Evolutionary conservation across 2,888 invertebrate species (phyloP).

Genomic region (Mythimna vitellina): DNA sequence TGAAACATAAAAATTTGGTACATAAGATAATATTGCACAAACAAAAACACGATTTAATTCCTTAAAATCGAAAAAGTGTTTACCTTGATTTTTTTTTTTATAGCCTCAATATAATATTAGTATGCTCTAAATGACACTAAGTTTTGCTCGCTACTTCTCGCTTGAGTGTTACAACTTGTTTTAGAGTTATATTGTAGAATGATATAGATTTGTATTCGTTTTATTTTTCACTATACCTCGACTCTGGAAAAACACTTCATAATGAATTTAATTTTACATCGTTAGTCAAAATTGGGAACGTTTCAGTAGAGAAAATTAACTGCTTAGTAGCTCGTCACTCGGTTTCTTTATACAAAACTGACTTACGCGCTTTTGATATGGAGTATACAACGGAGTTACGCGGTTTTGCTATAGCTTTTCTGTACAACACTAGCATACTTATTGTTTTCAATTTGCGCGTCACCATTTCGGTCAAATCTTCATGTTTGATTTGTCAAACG

Average conservation of each 20-base stretch:
- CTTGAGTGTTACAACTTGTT: conserved; percentile 18
- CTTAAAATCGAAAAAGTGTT: conserved; percentile 36
- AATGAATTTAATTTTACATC: background rate
- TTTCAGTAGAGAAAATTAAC: too few relatives aligned
- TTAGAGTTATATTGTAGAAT: background rate
- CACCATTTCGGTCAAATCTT: too few relatives aligned
- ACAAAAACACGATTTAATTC: conserved; percentile 29
- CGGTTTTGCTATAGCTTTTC: too few relatives aligned
- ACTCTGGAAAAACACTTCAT: background rate
- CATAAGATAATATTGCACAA: conserved; percentile 12
- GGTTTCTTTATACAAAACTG: too few relatives aligned
- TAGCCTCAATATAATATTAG: conserved; percentile 34
- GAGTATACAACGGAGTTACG: too few relatives aligned
- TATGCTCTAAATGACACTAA: conserved; percentile 32
- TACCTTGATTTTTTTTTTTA: conserved; percentile 52
- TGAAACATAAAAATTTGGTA: background rate
- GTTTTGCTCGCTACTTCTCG: background rate
- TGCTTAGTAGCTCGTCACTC: too few relatives aligned
- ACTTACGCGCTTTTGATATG: too few relatives aligned
- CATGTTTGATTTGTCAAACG: too few relatives aligned
- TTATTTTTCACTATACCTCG: background rate
- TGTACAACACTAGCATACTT: too few relatives aligned
- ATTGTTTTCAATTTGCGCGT: too few relatives aligned
- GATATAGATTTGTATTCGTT: background rate
- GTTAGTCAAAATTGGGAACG: too few relatives aligned